A percentile compares a stretch with the other conserved stretches of the same genome.
These are phyloP conservation scores for Nemotelus pantherinus DNA, from an alignment of 2,888 invertebrate species.

Conservation along the genomic window DNA sequence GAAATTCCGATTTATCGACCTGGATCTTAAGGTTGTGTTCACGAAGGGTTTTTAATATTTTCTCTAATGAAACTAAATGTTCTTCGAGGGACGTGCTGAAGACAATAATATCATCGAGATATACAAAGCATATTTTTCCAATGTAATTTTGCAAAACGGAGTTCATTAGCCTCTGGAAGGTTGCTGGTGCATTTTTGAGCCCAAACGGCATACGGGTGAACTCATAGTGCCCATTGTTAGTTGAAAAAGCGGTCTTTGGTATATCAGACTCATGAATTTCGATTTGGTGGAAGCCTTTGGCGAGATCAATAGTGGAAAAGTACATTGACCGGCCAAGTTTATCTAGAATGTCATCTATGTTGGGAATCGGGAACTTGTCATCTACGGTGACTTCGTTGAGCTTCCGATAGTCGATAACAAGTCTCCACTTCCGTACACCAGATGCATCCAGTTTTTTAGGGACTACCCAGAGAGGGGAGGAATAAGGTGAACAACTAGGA, in stretches of 20 bases:
- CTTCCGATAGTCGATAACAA: conserved; percentile 23
- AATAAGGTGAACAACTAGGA: conserved; percentile 7
- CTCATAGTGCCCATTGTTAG: conserved; percentile 45
- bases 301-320: conserved; percentile 34
- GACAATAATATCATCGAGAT: conserved; percentile 57
- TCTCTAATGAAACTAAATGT: conserved; percentile 52
- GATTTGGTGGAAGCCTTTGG: conserved; percentile 43
- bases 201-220: conserved; percentile 48
- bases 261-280: conserved; percentile 33
- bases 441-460: conserved; percentile 10
- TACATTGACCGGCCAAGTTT: conserved; percentile 44
- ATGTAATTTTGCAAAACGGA: conserved; percentile 52
- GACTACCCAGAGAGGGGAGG: conserved; percentile 26
- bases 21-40: neutral
- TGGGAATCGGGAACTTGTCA: conserved; percentile 28
- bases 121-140: conserved; percentile 55
- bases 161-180: conserved; percentile 51
- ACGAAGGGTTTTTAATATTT: conserved; percentile 50
- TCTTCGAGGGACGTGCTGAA: conserved; percentile 54
- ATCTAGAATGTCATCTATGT: conserved; percentile 42
- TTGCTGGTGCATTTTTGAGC: conserved; percentile 48
- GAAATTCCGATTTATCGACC: neutral
- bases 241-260: conserved; percentile 55
- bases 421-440: conserved; percentile 28
- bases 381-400: conserved; percentile 21